Base-by-base conservation (phyloP, 2,113 vertebrate species). In the Neolamprologus tretocephalus region DNA sequence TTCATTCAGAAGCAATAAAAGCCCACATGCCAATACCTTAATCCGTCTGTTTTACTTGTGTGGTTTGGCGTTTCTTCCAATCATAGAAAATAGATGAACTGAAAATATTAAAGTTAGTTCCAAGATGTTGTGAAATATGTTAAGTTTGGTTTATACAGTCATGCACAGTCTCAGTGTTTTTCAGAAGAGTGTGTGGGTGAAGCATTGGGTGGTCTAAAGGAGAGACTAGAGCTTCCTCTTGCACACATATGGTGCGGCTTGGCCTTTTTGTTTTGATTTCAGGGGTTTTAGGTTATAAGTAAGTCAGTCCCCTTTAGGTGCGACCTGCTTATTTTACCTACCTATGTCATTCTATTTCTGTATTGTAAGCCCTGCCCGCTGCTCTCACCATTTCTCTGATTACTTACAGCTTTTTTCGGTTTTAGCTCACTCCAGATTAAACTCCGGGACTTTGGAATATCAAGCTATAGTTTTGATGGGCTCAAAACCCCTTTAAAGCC, bases 241-340 rank as follows among this genome's bases (percentile, higher is more conserved):
- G 89, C 94, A 93, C 95, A 95, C 96, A 96, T 95, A 95, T 96
- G 96, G 95, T 96, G 96, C 82, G 95, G 96, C 93, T 95, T 93
- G 94, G 92, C 93, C 95, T 94, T 95, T 94, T 94, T 96, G 95
- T 96, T 96, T 96, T 96, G 95, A 94, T 96, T 96, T 95, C 90
- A 93, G 93, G 92, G 95, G 92, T 96, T 96, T 96, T 91, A 95
- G 93, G 93, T 96, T 95, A 93, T 94, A 95, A 95, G 95, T 95
- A 95, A 96, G 94, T 93, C 95, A 95, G 94, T 95, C 88, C 90
- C 90, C 95, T 96, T 96, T 95, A 96, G 95, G 96, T 96, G 94
- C 26, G 86, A 90, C 91, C 55, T 96, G 96, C 94, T 97, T 96
- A 96, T 97, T 97, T 96, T 95, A 96, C 95, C 91, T 94, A 95